Percentiles rank a stretch among this genome's conserved stretches.
Evolutionary conservation across 2,888 invertebrate species (phyloP).

Genomic region (Piscicola geometra): DNA sequence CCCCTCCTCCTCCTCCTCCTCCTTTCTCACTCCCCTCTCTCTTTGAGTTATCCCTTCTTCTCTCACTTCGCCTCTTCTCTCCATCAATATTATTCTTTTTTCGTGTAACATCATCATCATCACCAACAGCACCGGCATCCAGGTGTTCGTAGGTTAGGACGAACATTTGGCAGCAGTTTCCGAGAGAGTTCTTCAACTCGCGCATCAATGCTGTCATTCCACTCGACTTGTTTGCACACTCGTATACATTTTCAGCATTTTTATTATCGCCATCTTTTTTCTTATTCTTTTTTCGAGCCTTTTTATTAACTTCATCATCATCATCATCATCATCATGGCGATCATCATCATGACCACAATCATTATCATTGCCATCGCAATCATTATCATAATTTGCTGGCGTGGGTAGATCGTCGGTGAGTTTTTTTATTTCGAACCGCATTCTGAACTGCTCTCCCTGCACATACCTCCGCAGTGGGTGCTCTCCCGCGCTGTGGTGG

Average conservation of each 20-base stretch:
- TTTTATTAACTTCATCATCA: background rate
- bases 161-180: background rate
- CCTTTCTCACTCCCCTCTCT: background rate
- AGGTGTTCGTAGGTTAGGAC: background rate
- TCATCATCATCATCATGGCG: background rate
- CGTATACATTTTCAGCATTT: too few species aligned
- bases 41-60: background rate
- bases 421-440: background rate
- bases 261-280: too few species aligned
- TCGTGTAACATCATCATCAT: background rate
- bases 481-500: constrained; percentile 1
- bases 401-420: background rate
- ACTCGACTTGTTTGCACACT: background rate
- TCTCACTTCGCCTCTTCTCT: background rate
- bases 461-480: background rate
- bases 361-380: background rate
- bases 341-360: background rate
- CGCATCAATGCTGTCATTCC: background rate
- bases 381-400: background rate
- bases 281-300: too few species aligned
- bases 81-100: background rate
- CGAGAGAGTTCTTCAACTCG: background rate
- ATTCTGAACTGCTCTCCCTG: constrained; percentile 11
- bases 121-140: background rate
- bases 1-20: too few species aligned